phyloP scores from a whole-genome alignment of 2,888 invertebrate species.

The Ectemnius lituratus region DNA sequence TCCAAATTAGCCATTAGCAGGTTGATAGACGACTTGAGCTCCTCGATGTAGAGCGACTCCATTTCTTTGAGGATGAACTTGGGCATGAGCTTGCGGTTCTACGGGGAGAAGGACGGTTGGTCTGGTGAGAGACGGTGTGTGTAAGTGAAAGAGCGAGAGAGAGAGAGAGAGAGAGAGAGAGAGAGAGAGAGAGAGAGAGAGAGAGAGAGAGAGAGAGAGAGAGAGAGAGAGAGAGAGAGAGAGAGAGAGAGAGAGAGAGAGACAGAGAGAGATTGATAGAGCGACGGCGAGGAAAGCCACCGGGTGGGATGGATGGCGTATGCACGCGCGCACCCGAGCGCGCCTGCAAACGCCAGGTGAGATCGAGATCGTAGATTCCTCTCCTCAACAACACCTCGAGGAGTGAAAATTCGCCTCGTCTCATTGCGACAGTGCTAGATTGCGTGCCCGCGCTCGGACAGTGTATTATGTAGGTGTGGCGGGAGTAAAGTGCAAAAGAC shows the following conservation, averaged over 20 bases:
- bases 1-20: constrained; percentile 99
- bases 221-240: constrained; percentile 24
- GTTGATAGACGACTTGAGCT: constrained; percentile 98
- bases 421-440: neutral
- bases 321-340: neutral
- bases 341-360: too few relatives aligned
- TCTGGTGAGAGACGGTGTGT: constrained; percentile 19
- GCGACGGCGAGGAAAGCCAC: neutral
- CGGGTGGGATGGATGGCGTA: neutral
- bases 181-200: constrained; percentile 22
- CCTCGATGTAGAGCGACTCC: constrained; percentile 99
- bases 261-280: neutral
- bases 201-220: constrained; percentile 20
- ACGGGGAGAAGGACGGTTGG: constrained; percentile 52
- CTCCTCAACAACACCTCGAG: too few relatives aligned
- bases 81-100: constrained; percentile 98
- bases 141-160: constrained; percentile 19
- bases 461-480: neutral
- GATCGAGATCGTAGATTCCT: too few relatives aligned
- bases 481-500: constrained; percentile 30
- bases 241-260: constrained; percentile 21
- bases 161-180: constrained; percentile 14
- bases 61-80: constrained; percentile 99
- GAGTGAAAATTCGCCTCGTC: neutral
- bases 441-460: constrained; percentile 1